Conservation (phyloP, 2,113 vertebrate genomes). For the Spea multiplicata region DNA sequence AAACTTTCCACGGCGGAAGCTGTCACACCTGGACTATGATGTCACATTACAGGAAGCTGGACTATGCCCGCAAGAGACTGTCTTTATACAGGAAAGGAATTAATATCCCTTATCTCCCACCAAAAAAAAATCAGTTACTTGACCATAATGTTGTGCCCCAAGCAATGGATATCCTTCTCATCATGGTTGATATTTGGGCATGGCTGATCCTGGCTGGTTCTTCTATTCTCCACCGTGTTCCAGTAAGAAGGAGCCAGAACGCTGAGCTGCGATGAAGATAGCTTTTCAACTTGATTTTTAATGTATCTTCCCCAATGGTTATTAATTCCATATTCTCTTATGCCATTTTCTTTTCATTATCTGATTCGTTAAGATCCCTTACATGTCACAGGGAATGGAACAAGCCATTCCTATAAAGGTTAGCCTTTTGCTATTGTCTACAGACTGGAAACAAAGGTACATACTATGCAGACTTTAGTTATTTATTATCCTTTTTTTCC, state of each 20-base stretch:
- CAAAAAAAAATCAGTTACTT: constrained; percentile 21
- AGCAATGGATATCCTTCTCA: not conserved
- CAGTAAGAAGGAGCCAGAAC: not conserved
- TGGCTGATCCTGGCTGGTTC: not conserved
- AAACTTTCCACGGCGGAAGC: constrained; percentile 96
- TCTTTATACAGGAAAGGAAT: constrained; percentile 99
- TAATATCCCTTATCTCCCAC: constrained; percentile 71
- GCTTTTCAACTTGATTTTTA: not conserved
- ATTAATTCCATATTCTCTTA: not conserved
- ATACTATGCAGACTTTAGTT: constrained; percentile 1
- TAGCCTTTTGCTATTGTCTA: not conserved
- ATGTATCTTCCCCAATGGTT: not conserved
- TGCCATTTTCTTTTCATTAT: not conserved
- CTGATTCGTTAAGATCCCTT: not conserved
- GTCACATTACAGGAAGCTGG: constrained; percentile 97
- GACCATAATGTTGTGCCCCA: not conserved
- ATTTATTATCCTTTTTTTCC: constrained; percentile 13
- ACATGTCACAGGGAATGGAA: not conserved
- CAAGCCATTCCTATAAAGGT: not conserved
- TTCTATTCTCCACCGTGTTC: not conserved
- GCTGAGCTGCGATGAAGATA: not conserved
- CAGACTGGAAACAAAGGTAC: not conserved
- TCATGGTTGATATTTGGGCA: constrained; percentile 12
- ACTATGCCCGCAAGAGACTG: constrained; percentile 98
- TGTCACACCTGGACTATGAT: constrained; percentile 98